A percentile compares a stretch with the other conserved stretches of the same genome.
Conservation (phyloP, 2,888 invertebrate genomes). For the Arge pagana region DNA sequence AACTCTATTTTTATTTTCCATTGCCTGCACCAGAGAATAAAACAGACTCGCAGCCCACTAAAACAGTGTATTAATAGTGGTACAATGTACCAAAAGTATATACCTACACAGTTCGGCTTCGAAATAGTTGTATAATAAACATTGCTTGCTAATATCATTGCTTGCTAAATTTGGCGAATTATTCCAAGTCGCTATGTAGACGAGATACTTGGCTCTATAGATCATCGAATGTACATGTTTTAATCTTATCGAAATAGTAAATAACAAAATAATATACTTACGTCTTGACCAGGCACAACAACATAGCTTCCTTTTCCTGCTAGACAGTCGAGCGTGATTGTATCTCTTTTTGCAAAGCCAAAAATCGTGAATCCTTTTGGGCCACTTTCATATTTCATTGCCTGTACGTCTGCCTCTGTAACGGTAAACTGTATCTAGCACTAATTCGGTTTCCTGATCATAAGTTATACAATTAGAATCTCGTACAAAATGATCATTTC, state of each 20-base stretch:
- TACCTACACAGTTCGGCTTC: no score
- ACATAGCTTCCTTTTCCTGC: slow-evolving; percentile 5
- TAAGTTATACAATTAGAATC: no score
- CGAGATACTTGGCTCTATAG: no score
- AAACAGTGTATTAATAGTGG: slow-evolving; percentile 28
- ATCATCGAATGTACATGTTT: no score
- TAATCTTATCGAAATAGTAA: neutral
- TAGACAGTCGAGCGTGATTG: neutral
- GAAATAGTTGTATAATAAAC: no score
- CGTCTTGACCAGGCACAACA: slow-evolving; percentile 6
- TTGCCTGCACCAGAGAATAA: slow-evolving; percentile 38
- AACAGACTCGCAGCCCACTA: slow-evolving; percentile 34
- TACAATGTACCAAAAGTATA: no score
- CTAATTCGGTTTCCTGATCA: no score
- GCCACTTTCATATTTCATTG: slow-evolving; percentile 9
- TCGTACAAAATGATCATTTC: no score
- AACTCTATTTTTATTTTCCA: slow-evolving; percentile 33
- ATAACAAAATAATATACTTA: neutral
- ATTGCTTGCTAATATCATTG: no score
- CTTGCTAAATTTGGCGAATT: no score
- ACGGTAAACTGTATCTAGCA: neutral
- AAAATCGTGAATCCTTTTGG: slow-evolving; percentile 5
- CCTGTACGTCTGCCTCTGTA: slow-evolving; percentile 7
- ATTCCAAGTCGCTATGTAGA: no score
- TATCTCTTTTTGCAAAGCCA: slow-evolving; percentile 3